Evolutionary conservation across 1,140 invertebrate genomes (phyloP).

Genomic region (Lucilia cuprina): DNA sequence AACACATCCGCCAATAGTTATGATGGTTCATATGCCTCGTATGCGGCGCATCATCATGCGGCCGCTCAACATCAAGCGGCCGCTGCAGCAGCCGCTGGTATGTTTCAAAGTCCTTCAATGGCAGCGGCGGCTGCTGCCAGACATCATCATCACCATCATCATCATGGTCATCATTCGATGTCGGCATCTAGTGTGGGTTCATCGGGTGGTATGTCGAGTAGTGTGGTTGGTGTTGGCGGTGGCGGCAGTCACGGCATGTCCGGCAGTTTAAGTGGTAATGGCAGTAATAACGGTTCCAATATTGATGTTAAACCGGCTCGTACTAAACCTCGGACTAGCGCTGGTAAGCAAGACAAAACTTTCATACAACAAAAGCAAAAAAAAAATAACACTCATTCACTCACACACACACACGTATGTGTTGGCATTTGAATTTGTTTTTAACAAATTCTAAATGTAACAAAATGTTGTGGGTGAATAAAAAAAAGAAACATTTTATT

Average conservation of each 20-base stretch:
- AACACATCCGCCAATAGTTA: conserved; percentile 44
- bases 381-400: not conserved
- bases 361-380: not conserved
- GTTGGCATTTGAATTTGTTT: not conserved
- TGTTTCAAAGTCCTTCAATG: conserved; percentile 50
- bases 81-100: conserved; percentile 53
- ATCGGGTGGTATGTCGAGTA: not conserved
- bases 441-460: not conserved
- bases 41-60: conserved; percentile 50
- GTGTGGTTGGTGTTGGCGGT: not conserved
- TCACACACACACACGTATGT: not conserved
- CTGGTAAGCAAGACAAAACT: conserved; percentile 61
- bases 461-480: conserved; percentile 59
- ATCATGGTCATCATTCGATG: conserved; percentile 35
- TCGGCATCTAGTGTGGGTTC: not conserved
- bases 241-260: conserved; percentile 22
- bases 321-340: conserved; percentile 61
- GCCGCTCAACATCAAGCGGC: conserved; percentile 22
- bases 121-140: conserved; percentile 40
- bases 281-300: conserved; percentile 30
- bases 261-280: conserved; percentile 2
- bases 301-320: conserved; percentile 58
- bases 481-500: not conserved
- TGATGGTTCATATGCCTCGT: conserved; percentile 55
- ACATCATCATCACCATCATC: conserved; percentile 54